phyloP scores from a whole-genome alignment of 64 coral and sea anemone species.

The Acropora yongei region DNA sequence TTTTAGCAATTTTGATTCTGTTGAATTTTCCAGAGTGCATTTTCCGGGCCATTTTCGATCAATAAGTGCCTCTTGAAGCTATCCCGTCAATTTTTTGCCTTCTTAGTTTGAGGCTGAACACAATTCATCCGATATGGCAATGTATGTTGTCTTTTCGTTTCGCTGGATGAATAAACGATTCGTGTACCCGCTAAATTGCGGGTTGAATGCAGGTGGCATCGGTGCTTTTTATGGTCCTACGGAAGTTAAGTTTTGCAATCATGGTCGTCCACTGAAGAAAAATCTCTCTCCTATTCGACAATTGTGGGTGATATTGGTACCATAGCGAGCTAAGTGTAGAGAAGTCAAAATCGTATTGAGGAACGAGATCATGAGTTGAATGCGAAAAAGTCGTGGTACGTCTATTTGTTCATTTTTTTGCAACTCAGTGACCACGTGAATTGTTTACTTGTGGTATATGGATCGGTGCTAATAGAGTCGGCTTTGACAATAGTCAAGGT shows the following conservation, averaged over 20 bases:
- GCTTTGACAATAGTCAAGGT: neutral
- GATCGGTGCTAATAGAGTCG: neutral
- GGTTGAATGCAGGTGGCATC: conserved; percentile 1
- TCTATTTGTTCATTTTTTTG: neutral
- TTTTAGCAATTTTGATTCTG: neutral
- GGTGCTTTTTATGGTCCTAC: neutral
- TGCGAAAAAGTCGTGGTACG: neutral
- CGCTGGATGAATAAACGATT: neutral
- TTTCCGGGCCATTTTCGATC: neutral
- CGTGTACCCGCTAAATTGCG: neutral
- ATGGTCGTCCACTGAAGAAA: neutral
- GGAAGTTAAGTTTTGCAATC: conserved; percentile 14
- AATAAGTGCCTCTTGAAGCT: no score
- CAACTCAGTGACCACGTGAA: neutral
- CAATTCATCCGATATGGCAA: no score
- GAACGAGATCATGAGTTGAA: neutral
- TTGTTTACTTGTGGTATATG: neutral
- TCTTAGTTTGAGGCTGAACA: no score
- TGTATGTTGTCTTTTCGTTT: neutral
- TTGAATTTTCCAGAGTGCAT: neutral
- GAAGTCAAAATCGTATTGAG: neutral
- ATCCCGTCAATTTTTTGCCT: no score
- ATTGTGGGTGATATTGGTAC: neutral
- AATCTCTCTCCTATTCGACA: neutral
- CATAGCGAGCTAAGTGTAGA: neutral